Percentiles rank a stretch among this genome's conserved stretches.
Evolutionary conservation across 2,888 invertebrate species (phyloP).

Genomic region (Phortica magna): DNA sequence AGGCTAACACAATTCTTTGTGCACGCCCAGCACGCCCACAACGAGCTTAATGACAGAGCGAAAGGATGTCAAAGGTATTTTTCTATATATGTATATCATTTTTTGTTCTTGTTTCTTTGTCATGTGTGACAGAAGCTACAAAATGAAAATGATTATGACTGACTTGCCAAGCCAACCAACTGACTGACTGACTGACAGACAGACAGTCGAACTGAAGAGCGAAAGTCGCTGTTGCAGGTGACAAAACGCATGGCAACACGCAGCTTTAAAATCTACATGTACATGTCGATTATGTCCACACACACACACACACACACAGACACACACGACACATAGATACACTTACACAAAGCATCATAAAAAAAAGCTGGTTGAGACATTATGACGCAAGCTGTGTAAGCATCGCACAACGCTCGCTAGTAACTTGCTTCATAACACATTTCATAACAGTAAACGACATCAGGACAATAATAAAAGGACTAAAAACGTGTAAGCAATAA

Average conservation of each 20-base stretch:
- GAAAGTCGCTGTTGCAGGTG: neutral
- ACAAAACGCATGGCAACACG: neutral
- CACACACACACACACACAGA: neutral
- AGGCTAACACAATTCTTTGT: neutral
- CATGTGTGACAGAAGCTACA: constrained; percentile 61
- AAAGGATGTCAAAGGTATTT: constrained; percentile 39
- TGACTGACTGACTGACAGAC: constrained; percentile 22
- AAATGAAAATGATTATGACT: constrained; percentile 71
- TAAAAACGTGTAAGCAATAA: constrained; percentile 15
- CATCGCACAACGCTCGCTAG: neutral
- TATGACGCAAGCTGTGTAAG: neutral
- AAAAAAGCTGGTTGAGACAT: neutral
- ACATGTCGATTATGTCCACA: neutral
- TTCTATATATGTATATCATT: constrained; percentile 33
- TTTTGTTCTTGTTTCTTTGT: constrained; percentile 46
- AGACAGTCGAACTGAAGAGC: constrained; percentile 7
- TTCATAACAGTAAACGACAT: constrained; percentile 26
- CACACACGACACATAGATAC: neutral
- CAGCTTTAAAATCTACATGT: neutral
- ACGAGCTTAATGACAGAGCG: constrained; percentile 10
- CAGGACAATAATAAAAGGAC: constrained; percentile 2
- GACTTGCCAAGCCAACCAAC: constrained; percentile 49
- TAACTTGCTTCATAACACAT: neutral
- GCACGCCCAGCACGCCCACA: neutral
- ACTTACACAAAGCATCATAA: neutral